A percentile compares a stretch with the other conserved stretches of the same genome.
These are phyloP conservation scores for Serinus canaria DNA, from an alignment of 2,113 vertebrate species.

Conservation along the genomic window DNA sequence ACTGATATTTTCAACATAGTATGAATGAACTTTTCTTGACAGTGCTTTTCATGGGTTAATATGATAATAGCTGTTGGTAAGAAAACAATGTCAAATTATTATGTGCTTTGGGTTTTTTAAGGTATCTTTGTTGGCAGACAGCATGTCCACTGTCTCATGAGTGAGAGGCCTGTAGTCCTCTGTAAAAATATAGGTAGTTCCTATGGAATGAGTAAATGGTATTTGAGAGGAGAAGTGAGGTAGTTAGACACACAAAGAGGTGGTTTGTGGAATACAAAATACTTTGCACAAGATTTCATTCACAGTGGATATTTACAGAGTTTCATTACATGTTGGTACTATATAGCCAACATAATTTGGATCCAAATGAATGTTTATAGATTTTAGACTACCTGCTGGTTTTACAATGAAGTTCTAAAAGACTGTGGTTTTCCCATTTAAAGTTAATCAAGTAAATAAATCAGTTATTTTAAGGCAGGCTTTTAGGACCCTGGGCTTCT, in stretches of 20 bases:
- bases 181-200: neutral
- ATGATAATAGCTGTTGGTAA: neutral
- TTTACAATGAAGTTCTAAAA: neutral
- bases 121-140: neutral
- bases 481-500: neutral
- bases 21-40: neutral
- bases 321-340: neutral
- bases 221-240: neutral
- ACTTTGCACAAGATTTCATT: neutral
- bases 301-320: neutral
- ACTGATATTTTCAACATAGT: neutral
- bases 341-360: neutral
- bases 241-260: neutral
- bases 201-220: neutral
- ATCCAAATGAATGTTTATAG: neutral
- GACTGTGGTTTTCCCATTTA: neutral
- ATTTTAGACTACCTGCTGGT: neutral
- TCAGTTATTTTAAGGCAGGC: neutral
- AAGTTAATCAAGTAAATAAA: neutral
- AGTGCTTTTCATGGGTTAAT: neutral
- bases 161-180: neutral
- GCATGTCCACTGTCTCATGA: neutral
- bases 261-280: neutral
- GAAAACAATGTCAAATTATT: neutral
- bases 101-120: neutral